These are phyloP conservation scores for Procambarus virginalis DNA, from an alignment of 1,140 invertebrate species.

Conservation along the genomic window DNA sequence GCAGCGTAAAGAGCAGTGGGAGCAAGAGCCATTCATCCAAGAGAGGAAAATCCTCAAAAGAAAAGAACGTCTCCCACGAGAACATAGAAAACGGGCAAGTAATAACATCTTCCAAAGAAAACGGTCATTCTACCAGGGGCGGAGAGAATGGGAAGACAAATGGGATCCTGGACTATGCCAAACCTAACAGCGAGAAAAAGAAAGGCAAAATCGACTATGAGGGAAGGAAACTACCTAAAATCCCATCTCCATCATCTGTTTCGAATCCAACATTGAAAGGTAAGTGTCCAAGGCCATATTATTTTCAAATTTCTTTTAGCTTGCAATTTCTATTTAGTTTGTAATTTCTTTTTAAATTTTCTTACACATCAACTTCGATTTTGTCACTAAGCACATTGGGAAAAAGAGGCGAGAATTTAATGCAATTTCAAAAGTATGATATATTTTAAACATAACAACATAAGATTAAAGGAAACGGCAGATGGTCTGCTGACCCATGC, in stretches of 20 bases:
- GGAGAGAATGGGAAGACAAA: constrained; percentile 29
- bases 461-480: too few species aligned
- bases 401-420: too few species aligned
- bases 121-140: not conserved
- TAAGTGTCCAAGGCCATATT: not conserved
- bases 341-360: too few species aligned
- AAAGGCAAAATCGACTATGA: constrained; percentile 55
- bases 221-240: constrained; percentile 58
- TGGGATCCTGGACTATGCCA: not conserved
- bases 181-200: constrained; percentile 1
- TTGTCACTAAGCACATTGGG: too few species aligned
- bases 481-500: too few species aligned
- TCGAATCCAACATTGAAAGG: constrained; percentile 28
- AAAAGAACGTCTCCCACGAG: constrained; percentile 25
- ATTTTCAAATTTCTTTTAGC: too few species aligned
- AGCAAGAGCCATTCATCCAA: constrained; percentile 15
- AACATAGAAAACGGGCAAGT: constrained; percentile 19
- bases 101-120: not conserved
- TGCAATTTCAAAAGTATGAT: too few species aligned
- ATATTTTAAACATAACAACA: too few species aligned
- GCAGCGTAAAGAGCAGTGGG: constrained; percentile 14
- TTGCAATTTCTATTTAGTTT: too few species aligned
- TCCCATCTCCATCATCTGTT: constrained; percentile 30
- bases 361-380: too few species aligned
- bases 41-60: constrained; percentile 22